Base-by-base conservation (phyloP, 2,888 invertebrate genomes). In the Caenorhabditis macrosperma region DNA sequence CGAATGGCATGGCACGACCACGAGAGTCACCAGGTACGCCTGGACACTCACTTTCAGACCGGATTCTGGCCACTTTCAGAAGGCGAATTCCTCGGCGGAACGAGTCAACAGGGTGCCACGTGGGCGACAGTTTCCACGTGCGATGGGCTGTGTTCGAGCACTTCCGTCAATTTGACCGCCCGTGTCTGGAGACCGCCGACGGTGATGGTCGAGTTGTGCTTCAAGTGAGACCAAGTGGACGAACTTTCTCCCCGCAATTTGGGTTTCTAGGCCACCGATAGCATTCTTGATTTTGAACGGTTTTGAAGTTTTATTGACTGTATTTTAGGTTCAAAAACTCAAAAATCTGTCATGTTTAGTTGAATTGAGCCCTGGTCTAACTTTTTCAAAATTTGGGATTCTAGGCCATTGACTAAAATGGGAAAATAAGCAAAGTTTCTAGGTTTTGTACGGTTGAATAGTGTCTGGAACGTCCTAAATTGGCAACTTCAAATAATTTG, bases 201-300 rank as follows among this genome's bases (percentile, higher is more conserved):
- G 7, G 77, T 83, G 24, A 67, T 78, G 22, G 81, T 78, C 1
- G 82, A 85, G 44, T 64, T 85, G 24, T 85, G 84, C 48, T 85
- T 85, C 77, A 81, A 79, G 84, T 84, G 28, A 30, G 30, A 41
- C 10, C 6, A 41, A 3, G 41, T 10, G 41, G n/a, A n/a, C n/a
- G n/a, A n/a, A n/a, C n/a, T n/a, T n/a, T n/a, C n/a, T n/a, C n/a
- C n/a, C n/a, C n/a, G n/a, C n/a, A n/a, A n/a, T n/a, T n/a, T n/a
- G n/a, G n/a, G n/a, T n/a, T n/a, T n/a, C n/a, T n/a, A n/a, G n/a
- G n/a, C n/a, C n/a, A n/a, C n/a, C n/a, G n/a, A n/a, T n/a, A n/a
- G n/a, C n/a, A n/a, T n/a, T n/a, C n/a, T n/a, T n/a, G n/a, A n/a
- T n/a, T n/a, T n/a, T n/a, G n/a, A n/a, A n/a, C n/a, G n/a, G n/a